Evolutionary conservation across 2,113 vertebrate genomes (phyloP), one percentile per base, ranked within the genome.

Genomic region (Anser cygnoides): DNA sequence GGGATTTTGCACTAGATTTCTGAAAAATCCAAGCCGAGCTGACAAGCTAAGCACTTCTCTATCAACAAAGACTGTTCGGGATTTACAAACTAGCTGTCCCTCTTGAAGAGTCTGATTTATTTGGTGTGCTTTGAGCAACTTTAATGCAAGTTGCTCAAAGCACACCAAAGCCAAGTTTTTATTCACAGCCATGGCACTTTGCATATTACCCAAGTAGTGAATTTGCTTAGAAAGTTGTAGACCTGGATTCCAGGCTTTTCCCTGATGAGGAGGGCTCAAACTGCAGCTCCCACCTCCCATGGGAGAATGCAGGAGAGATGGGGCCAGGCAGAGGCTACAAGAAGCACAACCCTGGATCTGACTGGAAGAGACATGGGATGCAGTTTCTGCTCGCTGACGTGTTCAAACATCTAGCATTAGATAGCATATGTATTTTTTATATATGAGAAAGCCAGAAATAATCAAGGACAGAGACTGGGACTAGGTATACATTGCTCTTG

Each of bases 21-120:
- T 62, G 66, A 82, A 84, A 96, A 95, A 95, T 94, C 95, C 95
- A 89, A 95, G 87, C 87, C 95, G 93, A 96, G 94, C 93, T 95
- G 94, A 93, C 95, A 96, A 79, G 87, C 93, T 95, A 95, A 96
- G 89, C 93, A 95, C 95, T 93, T 66, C 94, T 91, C 91, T 91
- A 89, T 96, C 94, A 95, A 89, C 89, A 96, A 93, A 95, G 87
- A 66, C 89, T 95, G 91, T 79, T 79, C 72, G 84, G 94, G 89
- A 96, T 96, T 97, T 96, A 91, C 89, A 87, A 70, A 87, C 81
- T 95, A 92, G 89, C 77, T 85, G 66, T 84, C 58, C 81, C 87
- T 95, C 87, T 91, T 95, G 93, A 95, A 84, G 81, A 93, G 81
- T 62, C 77, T 92, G 81, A 84, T 91, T 95, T 89, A 92, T 93